phyloP scores from a whole-genome alignment of 92 coral and sea anemone genomes.

The Galaxea fascicularis region DNA sequence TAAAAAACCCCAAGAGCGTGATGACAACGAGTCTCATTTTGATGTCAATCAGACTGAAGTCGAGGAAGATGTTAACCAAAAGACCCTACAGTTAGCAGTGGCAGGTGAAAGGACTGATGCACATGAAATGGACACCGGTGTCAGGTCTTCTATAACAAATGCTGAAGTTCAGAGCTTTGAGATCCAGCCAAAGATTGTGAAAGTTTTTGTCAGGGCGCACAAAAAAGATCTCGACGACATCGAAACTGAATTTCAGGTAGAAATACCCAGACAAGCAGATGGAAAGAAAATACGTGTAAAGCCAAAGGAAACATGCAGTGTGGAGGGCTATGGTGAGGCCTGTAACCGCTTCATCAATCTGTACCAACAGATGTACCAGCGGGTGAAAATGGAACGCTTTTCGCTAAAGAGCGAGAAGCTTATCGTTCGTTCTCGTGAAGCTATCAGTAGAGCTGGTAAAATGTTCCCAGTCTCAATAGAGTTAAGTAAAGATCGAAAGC shows the following conservation, averaged over 20 bases:
- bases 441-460: not conserved
- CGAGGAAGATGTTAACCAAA: not conserved
- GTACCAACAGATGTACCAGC: constrained; percentile 13
- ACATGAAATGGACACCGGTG: not conserved
- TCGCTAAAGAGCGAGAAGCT: not conserved
- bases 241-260: not conserved
- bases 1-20: too few species aligned
- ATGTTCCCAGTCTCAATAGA: constrained; percentile 7
- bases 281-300: not conserved
- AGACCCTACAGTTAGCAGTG: not conserved
- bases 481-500: constrained; percentile 26
- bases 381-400: constrained; percentile 11
- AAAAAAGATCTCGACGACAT: constrained; percentile 28
- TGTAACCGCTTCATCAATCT: constrained; percentile 1
- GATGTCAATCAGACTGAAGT: not conserved
- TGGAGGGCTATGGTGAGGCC: constrained; percentile 27
- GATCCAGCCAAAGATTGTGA: not conserved
- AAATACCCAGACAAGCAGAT: not conserved
- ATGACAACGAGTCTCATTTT: not conserved
- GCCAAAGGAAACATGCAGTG: constrained; percentile 10
- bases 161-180: not conserved
- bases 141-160: too few species aligned
- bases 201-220: constrained; percentile 14
- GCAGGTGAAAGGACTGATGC: not conserved
- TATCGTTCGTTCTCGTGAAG: not conserved